phyloP scores from a whole-genome alignment of 2,113 vertebrate genomes.

The Hipposideros armiger region DNA sequence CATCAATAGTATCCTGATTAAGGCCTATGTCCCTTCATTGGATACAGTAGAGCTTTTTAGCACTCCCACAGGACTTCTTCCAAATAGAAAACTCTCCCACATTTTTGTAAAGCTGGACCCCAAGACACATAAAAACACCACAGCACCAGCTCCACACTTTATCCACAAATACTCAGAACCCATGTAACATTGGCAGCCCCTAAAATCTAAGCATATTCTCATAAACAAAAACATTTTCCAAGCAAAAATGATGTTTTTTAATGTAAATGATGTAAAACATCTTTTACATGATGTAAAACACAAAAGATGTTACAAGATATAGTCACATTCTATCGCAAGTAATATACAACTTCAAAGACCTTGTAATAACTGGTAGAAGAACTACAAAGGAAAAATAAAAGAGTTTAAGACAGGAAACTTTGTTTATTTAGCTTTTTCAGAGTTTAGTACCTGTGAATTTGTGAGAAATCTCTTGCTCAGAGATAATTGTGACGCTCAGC shows the following conservation, averaged over 20 bases:
- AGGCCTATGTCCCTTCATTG: neutral
- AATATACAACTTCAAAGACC: neutral
- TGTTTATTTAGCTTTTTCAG: conserved; percentile 32
- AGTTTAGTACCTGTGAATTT: neutral
- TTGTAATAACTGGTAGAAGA: neutral
- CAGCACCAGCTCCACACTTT: neutral
- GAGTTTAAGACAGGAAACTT: neutral
- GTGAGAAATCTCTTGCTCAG: neutral
- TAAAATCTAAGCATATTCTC: neutral
- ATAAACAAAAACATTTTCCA: neutral
- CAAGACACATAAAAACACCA: neutral
- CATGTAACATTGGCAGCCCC: neutral
- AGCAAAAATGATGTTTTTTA: neutral
- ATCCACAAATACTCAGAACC: neutral
- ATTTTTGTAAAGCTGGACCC: neutral
- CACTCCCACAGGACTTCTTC: neutral
- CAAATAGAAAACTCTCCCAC: neutral
- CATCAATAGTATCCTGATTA: neutral
- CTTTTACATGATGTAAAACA: neutral
- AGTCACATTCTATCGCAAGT: neutral
- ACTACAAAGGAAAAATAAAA: neutral
- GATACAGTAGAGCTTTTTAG: neutral
- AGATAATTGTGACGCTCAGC: neutral
- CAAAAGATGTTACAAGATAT: neutral
- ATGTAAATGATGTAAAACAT: no score